phyloP scores from a whole-genome alignment of 1,140 invertebrate species.

The Pectinophora gossypiella region DNA sequence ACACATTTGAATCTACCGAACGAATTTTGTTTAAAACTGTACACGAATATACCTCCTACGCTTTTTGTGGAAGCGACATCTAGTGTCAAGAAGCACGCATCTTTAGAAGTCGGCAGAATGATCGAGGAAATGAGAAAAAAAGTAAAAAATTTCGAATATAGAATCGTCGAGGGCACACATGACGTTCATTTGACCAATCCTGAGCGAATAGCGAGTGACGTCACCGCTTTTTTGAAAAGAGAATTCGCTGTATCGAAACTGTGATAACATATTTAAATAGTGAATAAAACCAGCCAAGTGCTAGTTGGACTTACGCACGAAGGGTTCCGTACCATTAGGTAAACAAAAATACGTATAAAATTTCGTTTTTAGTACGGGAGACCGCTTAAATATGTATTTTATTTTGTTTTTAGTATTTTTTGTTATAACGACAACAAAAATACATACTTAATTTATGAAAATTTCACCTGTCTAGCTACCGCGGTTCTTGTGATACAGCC shows the following conservation, averaged over 20 bases:
- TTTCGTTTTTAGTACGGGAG: too few relatives aligned
- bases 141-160: not conserved
- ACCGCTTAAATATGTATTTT: too few relatives aligned
- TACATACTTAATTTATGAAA: too few relatives aligned
- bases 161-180: not conserved
- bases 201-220: not conserved
- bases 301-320: too few relatives aligned
- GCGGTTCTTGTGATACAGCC: too few relatives aligned
- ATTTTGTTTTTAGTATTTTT: too few relatives aligned
- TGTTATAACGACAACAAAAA: too few relatives aligned
- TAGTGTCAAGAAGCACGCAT: not conserved
- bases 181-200: not conserved
- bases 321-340: too few relatives aligned
- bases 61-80: not conserved
- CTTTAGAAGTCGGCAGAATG: not conserved
- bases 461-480: too few relatives aligned
- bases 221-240: not conserved
- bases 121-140: not conserved
- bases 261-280: too few relatives aligned
- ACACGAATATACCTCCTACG: not conserved
- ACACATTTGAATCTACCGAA: not conserved
- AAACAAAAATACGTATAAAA: too few relatives aligned
- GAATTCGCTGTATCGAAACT: not conserved
- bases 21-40: not conserved
- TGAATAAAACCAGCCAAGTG: too few relatives aligned